Evolutionary conservation across 2,113 vertebrate species (phyloP).

Genomic region (Solenodon paradoxus): DNA sequence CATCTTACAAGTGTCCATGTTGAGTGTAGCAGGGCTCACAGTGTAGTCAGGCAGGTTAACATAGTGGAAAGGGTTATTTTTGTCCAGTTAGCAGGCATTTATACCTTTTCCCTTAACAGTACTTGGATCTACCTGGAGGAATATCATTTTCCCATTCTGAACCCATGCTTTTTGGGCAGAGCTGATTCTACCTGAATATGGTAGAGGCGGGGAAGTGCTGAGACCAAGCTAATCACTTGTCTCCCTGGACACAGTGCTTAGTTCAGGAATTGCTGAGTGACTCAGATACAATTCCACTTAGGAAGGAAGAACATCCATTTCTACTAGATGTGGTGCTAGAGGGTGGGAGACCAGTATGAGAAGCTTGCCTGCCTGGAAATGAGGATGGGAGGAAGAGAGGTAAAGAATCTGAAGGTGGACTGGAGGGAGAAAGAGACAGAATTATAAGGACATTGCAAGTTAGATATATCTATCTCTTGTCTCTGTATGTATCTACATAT

Average conservation of each 20-base stretch:
- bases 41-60: background rate
- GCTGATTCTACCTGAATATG: background rate
- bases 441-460: background rate
- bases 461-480: no score
- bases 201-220: no score
- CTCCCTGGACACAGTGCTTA: background rate
- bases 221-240: background rate
- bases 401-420: no score
- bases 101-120: background rate
- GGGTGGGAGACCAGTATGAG: background rate
- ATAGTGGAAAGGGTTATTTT: background rate
- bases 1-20: background rate
- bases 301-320: background rate
- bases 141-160: background rate
- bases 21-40: background rate
- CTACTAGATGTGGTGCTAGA: background rate
- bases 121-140: background rate
- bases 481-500: background rate
- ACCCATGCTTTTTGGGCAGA: background rate
- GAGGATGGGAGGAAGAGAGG: background rate
- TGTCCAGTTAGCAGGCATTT: background rate
- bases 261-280: background rate
- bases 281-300: background rate
- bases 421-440: background rate
- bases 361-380: background rate